Evolutionary conservation across 1,140 invertebrate genomes (phyloP), one percentile per base, ranked within the genome.

Genomic region (Mamestra configurata): DNA sequence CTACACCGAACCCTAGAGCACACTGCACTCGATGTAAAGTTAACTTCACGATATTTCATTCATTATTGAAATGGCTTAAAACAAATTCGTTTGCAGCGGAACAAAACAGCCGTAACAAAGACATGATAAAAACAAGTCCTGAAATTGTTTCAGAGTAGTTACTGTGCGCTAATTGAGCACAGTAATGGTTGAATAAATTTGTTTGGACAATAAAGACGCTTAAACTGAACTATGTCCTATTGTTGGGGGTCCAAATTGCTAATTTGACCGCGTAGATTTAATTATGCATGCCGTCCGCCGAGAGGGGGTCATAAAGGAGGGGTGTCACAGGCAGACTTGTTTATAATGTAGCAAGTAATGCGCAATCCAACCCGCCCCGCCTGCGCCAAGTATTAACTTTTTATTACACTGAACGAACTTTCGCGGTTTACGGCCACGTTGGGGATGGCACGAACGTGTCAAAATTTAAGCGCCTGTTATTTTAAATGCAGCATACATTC

Each of bases 221-320:
- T 93, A 89, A 93, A 91, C 89, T 90, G 87, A 91, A 94, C 89
- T 94, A 90, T 92, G 90, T 88, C 85, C 92, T 89, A 90, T 91
- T 92, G 90, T 92, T 85, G 79, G 88, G 86, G 87, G 76, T 92
- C 89, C 88, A 93, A 93, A 93, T 93, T 92, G 92, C 89, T 93
- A 94, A 93, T 94, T 94, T 94, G 90, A 92, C 92, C 92, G 89
- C 92, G 85, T 88, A 93, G 89, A 93, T 94, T 94, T 93, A 94
- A 94, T 94, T 94, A 94, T 94, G 91, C 92, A 94, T 91, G 88
- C 90, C 87, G 86, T 84, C 86, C 88, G 84, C 59, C 73, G 87
- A 86, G 89, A 81, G 88, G 87, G 86, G 88, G 87, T 88, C 85
- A 92, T 90, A 91, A 93, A 92, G 86, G 88, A 76, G 84, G 90